Evolutionary conservation across 2,113 vertebrate genomes (phyloP).

Genomic region (Boleophthalmus pectinirostris): DNA sequence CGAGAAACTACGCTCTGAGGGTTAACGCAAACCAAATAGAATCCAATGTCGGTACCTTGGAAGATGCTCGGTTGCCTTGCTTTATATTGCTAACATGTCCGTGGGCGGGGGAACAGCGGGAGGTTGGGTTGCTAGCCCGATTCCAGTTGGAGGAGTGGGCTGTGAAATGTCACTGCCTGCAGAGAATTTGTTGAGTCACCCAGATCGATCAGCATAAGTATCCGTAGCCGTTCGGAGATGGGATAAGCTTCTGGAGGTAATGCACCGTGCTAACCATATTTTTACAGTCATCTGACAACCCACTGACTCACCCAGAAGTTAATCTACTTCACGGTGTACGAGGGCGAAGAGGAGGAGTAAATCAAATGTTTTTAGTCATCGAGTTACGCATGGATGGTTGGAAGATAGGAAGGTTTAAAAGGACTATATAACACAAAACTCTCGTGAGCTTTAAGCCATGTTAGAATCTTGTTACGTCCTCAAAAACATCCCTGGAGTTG

Average conservation of each 20-base stretch:
- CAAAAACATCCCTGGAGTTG: not conserved
- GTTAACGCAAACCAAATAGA: not conserved
- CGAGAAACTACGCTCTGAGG: not conserved
- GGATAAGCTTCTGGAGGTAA: not conserved
- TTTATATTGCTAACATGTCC: not conserved
- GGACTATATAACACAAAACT: too few species aligned
- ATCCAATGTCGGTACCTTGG: not conserved
- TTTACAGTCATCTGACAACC: slow-evolving; percentile 8
- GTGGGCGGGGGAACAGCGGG: not conserved
- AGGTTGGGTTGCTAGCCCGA: not conserved
- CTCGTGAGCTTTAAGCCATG: too few species aligned
- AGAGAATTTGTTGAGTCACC: slow-evolving; percentile 9
- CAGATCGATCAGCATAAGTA: slow-evolving; percentile 6
- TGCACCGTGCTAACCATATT: not conserved
- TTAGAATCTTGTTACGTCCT: not conserved
- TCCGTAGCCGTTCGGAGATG: not conserved
- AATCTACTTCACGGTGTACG: not conserved
- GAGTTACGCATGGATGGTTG: not conserved
- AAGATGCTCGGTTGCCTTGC: not conserved
- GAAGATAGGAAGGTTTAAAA: not conserved
- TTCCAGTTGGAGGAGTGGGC: not conserved
- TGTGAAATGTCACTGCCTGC: not conserved
- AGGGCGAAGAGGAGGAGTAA: not conserved
- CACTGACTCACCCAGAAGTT: not conserved
- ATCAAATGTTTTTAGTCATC: not conserved